A percentile compares a stretch with the other conserved stretches of the same genome.
Conservation (phyloP, 2,113 vertebrate species). For the Corydoras maculifer region DNA sequence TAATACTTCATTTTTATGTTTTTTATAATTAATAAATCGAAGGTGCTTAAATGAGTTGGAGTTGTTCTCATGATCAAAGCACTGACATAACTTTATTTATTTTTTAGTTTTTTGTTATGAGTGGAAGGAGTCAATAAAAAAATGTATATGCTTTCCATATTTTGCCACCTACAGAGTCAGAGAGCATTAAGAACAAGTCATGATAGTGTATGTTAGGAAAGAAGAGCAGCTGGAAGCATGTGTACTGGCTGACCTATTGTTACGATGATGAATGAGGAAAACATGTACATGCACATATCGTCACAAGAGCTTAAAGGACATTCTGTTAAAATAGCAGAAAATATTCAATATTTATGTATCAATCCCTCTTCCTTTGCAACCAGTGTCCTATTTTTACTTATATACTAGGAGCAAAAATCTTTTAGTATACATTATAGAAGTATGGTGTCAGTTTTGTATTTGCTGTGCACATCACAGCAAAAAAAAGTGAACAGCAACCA, state of each 20-base stretch:
- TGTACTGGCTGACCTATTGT: slow-evolving; percentile 31
- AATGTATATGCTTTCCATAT: no score
- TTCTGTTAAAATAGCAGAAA: neutral
- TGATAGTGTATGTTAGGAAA: slow-evolving; percentile 2
- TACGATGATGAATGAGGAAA: slow-evolving; percentile 10
- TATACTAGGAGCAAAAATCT: neutral
- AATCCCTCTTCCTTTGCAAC: neutral
- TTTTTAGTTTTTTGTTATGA: no score
- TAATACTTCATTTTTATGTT: no score
- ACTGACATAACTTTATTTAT: no score
- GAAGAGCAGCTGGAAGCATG: slow-evolving; percentile 28
- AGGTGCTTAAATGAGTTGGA: no score
- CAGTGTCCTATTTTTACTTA: slow-evolving; percentile 6
- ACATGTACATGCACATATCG: neutral
- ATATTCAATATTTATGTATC: slow-evolving; percentile 1
- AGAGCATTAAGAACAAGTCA: neutral
- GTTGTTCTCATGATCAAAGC: no score
- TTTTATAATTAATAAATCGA: no score
- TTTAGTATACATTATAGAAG: no score
- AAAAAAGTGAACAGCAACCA: no score
- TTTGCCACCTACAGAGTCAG: neutral
- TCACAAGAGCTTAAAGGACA: neutral
- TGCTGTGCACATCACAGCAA: no score
- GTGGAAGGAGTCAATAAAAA: no score
- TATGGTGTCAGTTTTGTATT: no score